Conservation (phyloP, 2,113 vertebrate genomes). For the Neomonachus schauinslandi region DNA sequence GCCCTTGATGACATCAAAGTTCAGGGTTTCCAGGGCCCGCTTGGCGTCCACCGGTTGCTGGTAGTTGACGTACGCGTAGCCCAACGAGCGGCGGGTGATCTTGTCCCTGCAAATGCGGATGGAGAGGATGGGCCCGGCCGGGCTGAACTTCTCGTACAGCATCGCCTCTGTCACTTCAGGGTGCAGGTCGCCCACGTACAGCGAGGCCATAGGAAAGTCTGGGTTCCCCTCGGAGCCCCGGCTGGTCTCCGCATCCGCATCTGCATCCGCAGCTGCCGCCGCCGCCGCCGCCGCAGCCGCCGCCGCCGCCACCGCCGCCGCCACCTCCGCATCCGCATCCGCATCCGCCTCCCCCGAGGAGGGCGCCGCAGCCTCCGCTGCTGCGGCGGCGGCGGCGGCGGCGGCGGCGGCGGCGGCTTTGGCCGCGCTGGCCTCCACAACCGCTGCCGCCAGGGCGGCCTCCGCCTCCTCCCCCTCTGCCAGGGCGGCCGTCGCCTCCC, state of each 20-base stretch:
- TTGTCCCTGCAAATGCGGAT: conserved; percentile 80
- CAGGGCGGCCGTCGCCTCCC: conserved; percentile 34
- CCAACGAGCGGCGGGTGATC: conserved; percentile 77
- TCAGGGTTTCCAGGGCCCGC: conserved; percentile 79
- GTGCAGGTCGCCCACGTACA: conserved; percentile 80
- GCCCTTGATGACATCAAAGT: conserved; percentile 80
- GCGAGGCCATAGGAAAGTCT: conserved; percentile 77
- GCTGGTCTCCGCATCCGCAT: neutral
- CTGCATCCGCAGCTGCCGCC: accelerated
- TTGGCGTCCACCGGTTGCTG: conserved; percentile 79
- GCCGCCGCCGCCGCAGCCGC: neutral
- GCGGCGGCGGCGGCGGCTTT: neutral
- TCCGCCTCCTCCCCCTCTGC: neutral
- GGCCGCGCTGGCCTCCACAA: neutral
- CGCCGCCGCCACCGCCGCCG: neutral
- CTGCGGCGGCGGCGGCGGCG: neutral
- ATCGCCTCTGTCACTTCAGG: conserved; percentile 80
- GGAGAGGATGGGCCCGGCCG: conserved; percentile 76
- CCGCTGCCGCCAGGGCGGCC: neutral
- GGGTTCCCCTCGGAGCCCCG: conserved; percentile 50
- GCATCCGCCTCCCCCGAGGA: neutral
- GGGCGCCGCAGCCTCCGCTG: neutral
- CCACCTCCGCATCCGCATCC: neutral
- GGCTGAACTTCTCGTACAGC: conserved; percentile 81
- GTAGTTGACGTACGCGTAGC: conserved; percentile 80